Evolutionary conservation across 2,797 vertebrate genomes (phyloP), one percentile per base, ranked within the genome.

Genomic region (Gymnodraco acuticeps): DNA sequence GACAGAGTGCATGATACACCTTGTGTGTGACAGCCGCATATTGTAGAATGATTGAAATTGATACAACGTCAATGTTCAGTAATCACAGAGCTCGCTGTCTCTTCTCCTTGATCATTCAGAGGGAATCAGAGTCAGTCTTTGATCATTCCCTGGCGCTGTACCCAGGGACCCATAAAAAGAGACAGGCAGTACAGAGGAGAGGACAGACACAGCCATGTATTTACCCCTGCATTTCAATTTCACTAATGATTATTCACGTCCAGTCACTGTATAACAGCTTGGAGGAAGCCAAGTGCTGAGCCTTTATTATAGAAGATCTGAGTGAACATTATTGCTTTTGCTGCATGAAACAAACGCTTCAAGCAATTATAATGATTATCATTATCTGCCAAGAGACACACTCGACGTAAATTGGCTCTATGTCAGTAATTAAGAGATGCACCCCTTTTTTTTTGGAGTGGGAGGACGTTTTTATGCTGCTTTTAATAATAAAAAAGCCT

Each of bases 341-440:
- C 91, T 73, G 84, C 86, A 86, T 85, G 89, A 92, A 93, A 93
- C 91, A 93, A 93, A 91, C 11, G 84, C 91, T 93, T 89, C 78
- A 79, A 91, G 92, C 92, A 81, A 90, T 93, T 92, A 92, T 91
- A 89, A 91, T 93, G 88, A 93, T 92, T 91, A 93, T 89, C 87
- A 93, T 92, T 91, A 93, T 93, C 92, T 84, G 88, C 90, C 80
- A 85, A 87, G 92, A 92, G 93, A 93, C 89, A 88, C 27, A 83
- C 83, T 91, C 69, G 16, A 88, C 82, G 58, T 87, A 93, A 93
- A 93, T 92, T 91, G 87, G 85, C 88, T 93, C 82, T 77, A 80
- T 88, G 90, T 92, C 88, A 87, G 89, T 92, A 92, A 93, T 93
- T 90, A 93, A 91, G 88, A 83, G 90, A 90, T 88, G 89, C 82